Base-by-base conservation (phyloP, 2,797 vertebrate genomes). In the Eulemur albifrons region DNA sequence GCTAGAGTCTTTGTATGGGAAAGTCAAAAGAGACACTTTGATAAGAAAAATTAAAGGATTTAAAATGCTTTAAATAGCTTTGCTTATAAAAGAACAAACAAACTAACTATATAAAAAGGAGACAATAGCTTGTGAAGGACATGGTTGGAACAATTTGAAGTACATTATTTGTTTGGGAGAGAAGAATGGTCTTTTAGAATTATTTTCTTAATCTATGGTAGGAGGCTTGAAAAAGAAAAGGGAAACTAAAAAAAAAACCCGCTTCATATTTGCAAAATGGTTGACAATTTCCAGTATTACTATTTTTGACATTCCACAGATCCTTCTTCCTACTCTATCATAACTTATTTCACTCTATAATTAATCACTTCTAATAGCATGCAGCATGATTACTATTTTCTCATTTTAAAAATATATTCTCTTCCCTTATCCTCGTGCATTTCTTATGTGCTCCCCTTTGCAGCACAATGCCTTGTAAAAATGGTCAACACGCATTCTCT, bases 51-150 rank as follows among this genome's bases (percentile, higher is more conserved):
- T 93, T 52, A 93, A 90, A 90, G 32, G 9, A 43, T 27, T 67
- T 40, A 61, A 97, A 94, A 93, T 89, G 20, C 25, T 89, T 45
- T 84, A 96, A 95, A 93, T 92, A 95, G 59, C 59, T 81, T 89
- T 90, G 43, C 67, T 65, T 92, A 52, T 43, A 61, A 92, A 70
- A 18, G 45, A 88, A 65, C 20, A 88, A n/a, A 76, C n/a, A 48
- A 82, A 91, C 48, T 61, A 86, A 91, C 50, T 61, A 93, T 90
- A 88, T 88, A 83, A 54, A 72, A 81, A 79, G 59, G 40, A 87
- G 43, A 95, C 61, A 94, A 81, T 52, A 45, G n/a, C 14, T 72
- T 92, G 1, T 69, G 43, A 93, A 92, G 48, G 43, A 40, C 17
- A 48, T 27, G 43, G 72, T 61, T 88, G 35, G 63, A 92, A 86